Conservation (phyloP, 2,888 invertebrate genomes). For the Meteorus colon region DNA sequence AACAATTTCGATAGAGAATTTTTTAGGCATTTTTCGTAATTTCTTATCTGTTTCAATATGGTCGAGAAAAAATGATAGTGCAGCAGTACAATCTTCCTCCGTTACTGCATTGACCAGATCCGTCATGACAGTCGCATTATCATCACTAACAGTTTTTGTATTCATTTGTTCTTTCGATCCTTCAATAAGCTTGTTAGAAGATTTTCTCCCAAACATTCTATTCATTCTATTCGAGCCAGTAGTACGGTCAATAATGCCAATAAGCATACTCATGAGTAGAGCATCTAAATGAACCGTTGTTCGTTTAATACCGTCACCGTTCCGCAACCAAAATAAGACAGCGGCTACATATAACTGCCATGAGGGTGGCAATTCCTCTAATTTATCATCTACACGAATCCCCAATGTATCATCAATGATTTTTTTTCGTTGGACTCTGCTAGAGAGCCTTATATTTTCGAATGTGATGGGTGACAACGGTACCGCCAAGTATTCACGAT, state of each 20-base stretch:
- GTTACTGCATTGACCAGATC: constrained; percentile 73
- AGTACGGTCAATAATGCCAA: constrained; percentile 77
- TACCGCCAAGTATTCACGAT: constrained; percentile 6
- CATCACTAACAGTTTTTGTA: constrained; percentile 1
- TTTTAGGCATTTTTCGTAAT: constrained; percentile 75
- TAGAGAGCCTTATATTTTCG: constrained; percentile 63
- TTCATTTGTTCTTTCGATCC: constrained; percentile 51
- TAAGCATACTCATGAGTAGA: constrained; percentile 76
- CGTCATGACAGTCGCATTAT: constrained; percentile 48
- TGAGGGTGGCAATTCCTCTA: constrained; percentile 75
- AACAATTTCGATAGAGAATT: constrained; percentile 76
- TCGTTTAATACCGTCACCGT: constrained; percentile 71
- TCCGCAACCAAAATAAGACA: constrained; percentile 77
- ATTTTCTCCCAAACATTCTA: constrained; percentile 74
- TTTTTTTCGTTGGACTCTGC: constrained; percentile 56
- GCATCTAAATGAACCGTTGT: constrained; percentile 76
- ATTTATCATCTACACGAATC: constrained; percentile 67
- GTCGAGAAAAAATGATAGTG: constrained; percentile 76
- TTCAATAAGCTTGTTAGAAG: constrained; percentile 71
- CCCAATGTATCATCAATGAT: constrained; percentile 75
- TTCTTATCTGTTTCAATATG: constrained; percentile 78
- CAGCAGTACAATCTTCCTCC: constrained; percentile 77
- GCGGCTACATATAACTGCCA: constrained; percentile 78
- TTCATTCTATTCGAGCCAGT: constrained; percentile 76
- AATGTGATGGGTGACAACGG: constrained; percentile 50